A percentile compares a stretch with the other conserved stretches of the same genome.
Evolutionary conservation across 2,797 vertebrate species (phyloP).

Genomic region (Cephalopachus bancanus): DNA sequence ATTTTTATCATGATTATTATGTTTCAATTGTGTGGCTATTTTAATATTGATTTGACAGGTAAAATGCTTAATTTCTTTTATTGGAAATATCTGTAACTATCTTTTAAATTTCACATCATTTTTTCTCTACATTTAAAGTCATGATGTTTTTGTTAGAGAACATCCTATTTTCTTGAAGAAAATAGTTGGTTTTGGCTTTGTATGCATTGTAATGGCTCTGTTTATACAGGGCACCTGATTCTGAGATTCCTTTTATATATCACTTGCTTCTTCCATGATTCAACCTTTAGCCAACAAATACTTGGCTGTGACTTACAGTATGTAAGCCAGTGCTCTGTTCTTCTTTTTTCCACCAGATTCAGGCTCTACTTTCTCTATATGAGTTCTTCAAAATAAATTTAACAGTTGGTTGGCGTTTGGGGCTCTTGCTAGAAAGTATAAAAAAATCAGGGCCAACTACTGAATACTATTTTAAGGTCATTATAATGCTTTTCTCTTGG

Average conservation of each 20-base stretch:
- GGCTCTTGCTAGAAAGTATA: conserved; percentile 31
- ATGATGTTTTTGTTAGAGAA: background rate
- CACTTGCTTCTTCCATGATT: background rate
- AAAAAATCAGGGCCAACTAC: background rate
- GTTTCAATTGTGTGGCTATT: conserved; percentile 52
- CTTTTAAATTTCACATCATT: background rate
- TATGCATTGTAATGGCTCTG: background rate
- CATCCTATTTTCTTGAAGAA: conserved; percentile 62
- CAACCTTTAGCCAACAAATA: background rate
- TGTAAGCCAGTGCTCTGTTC: background rate
- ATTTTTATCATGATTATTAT: conserved; percentile 28
- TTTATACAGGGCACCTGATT: background rate
- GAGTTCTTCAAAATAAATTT: conserved; percentile 48
- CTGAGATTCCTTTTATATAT: background rate
- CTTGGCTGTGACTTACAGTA: background rate
- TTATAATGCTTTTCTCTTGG: background rate
- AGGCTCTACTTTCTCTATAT: background rate
- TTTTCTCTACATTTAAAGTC: background rate
- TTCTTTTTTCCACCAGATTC: background rate
- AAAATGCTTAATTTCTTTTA: conserved; percentile 39
- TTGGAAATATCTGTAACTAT: conserved; percentile 23
- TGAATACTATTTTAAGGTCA: conserved; percentile 56
- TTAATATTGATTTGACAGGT: background rate
- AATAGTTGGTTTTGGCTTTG: conserved; percentile 22
- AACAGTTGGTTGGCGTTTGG: conserved; percentile 18